Percentiles rank a stretch among this genome's conserved stretches.
These are phyloP conservation scores for Phymanthus crucifer DNA, from an alignment of 92 coral and sea anemone genomes.

Conservation along the genomic window DNA sequence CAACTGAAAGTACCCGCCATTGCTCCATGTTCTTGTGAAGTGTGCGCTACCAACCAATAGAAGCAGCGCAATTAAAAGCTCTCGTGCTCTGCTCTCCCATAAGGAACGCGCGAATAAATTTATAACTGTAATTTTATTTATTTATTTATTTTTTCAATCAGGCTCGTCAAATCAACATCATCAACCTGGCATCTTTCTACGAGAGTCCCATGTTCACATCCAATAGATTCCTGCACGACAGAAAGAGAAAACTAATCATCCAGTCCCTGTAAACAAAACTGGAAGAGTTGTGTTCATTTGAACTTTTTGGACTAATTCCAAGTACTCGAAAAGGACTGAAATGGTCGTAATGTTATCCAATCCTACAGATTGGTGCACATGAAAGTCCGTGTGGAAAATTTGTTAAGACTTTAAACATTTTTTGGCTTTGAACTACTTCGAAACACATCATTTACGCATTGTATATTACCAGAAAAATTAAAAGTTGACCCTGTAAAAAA, in stretches of 20 bases:
- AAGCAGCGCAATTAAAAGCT: background rate
- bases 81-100: too few relatives aligned
- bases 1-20: too few relatives aligned
- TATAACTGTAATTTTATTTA: too few relatives aligned
- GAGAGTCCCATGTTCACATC: slow-evolving; percentile 81
- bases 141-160: slow-evolving; percentile 15
- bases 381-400: too few relatives aligned
- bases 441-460: background rate
- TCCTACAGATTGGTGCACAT: too few relatives aligned
- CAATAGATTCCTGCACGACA: slow-evolving; percentile 89
- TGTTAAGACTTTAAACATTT: too few relatives aligned
- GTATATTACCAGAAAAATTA: too few relatives aligned
- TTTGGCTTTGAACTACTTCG: too few relatives aligned
- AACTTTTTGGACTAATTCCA: background rate
- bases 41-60: background rate
- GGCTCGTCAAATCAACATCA: slow-evolving; percentile 91
- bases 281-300: background rate
- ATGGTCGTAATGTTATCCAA: background rate
- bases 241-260: slow-evolving; percentile 88
- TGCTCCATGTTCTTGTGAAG: too few relatives aligned
- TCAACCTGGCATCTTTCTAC: slow-evolving; percentile 84
- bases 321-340: too few relatives aligned
- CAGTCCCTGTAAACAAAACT: slow-evolving; percentile 60
- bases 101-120: too few relatives aligned
- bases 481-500: too few relatives aligned